Evolutionary conservation across 2,113 vertebrate species (phyloP).

Genomic region (Psilopsiagon aurifrons): DNA sequence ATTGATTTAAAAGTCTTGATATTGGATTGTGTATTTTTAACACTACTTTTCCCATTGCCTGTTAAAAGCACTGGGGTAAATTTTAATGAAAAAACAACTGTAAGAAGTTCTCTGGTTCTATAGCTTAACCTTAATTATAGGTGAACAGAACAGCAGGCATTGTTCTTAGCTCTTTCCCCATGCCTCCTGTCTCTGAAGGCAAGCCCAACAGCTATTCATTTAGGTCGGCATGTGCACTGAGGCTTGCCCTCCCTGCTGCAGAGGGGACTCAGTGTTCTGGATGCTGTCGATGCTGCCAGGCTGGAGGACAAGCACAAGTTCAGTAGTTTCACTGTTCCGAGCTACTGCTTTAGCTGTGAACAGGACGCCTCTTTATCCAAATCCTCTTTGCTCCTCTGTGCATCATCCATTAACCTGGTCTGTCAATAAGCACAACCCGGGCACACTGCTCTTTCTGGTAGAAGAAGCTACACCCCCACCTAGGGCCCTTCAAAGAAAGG

Average conservation of each 20-base stretch:
- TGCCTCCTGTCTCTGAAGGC: neutral
- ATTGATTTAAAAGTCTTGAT: neutral
- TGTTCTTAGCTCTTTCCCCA: neutral
- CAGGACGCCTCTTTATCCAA: neutral
- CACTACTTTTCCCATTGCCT: neutral
- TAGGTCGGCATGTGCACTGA: neutral
- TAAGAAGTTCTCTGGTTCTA: neutral
- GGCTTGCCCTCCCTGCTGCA: neutral
- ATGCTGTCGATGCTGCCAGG: neutral
- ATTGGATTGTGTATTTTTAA: neutral
- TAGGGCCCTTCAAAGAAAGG: neutral
- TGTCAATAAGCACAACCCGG: neutral
- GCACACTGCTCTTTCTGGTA: neutral
- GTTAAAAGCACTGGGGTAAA: neutral
- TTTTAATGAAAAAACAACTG: neutral
- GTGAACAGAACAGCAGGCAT: neutral
- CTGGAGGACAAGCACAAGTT: neutral
- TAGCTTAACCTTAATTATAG: neutral
- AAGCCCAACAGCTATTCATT: neutral
- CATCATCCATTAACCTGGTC: neutral
- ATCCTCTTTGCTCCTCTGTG: neutral
- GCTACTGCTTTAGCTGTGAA: neutral
- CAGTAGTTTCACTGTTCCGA: neutral
- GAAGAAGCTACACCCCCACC: neutral
- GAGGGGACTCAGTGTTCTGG: neutral